Conservation (phyloP, 2,797 vertebrate species). For the Tolypeutes matacus region DNA sequence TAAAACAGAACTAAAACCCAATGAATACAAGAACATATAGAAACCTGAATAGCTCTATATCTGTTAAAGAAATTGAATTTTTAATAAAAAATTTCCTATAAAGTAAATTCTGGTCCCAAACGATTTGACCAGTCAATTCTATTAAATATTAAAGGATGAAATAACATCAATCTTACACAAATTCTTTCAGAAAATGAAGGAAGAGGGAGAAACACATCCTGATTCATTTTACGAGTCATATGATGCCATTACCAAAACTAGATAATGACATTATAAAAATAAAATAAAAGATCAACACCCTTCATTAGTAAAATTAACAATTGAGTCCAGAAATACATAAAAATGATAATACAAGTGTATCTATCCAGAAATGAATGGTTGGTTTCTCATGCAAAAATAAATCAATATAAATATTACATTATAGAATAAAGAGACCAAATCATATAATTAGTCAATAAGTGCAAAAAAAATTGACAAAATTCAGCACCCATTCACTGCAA, state of each 20-base stretch:
- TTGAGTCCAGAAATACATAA: background rate
- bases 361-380: background rate
- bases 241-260: background rate
- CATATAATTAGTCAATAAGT: background rate
- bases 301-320: background rate
- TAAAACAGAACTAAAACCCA: too few relatives aligned
- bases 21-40: too few relatives aligned
- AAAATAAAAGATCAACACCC: background rate
- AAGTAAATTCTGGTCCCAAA: background rate
- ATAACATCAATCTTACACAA: background rate
- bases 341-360: background rate
- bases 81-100: background rate
- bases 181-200: background rate
- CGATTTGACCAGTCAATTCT: background rate
- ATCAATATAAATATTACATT: background rate
- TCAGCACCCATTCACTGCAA: background rate
- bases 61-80: background rate
- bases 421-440: background rate
- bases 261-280: background rate
- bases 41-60: too few relatives aligned
- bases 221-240: background rate
- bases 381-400: background rate
- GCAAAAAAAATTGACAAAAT: background rate
- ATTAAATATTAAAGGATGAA: constrained; percentile 4
- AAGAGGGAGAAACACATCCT: background rate